A percentile compares a stretch with the other conserved stretches of the same genome.
Conservation (phyloP, 2,888 invertebrate genomes). For the Heliconius erato region DNA sequence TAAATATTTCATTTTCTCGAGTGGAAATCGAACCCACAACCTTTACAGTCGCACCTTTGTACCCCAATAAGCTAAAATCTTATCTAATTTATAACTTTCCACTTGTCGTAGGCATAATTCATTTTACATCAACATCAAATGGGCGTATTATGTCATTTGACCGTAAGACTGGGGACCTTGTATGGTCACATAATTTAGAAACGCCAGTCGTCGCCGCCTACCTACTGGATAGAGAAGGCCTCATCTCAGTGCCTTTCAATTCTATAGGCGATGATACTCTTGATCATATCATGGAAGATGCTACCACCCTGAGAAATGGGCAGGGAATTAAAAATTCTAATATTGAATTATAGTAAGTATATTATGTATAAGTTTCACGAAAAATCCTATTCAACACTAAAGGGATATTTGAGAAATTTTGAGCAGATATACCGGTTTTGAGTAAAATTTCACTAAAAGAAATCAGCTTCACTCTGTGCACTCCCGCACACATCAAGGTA, state of each 20-base stretch:
- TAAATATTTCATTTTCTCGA: too few species aligned
- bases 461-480: too few species aligned
- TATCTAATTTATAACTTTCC: background rate
- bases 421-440: background rate
- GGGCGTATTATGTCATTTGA: constrained; percentile 95
- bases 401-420: background rate
- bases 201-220: constrained; percentile 97
- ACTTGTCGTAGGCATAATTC: constrained; percentile 89
- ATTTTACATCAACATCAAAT: constrained; percentile 95
- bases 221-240: constrained; percentile 89
- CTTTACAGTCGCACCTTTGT: too few species aligned
- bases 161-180: constrained; percentile 90
- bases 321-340: constrained; percentile 86
- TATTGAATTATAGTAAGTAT: constrained; percentile 87
- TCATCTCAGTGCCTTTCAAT: constrained; percentile 94
- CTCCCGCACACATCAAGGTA: too few species aligned
- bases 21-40: too few species aligned
- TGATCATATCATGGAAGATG: constrained; percentile 88
- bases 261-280: constrained; percentile 95
- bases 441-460: background rate
- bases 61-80: background rate
- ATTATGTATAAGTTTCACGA: background rate
- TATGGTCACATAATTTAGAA: constrained; percentile 95
- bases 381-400: background rate
- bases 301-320: constrained; percentile 82